Conservation (phyloP, 2,888 invertebrate genomes). For the Rugalucina vietnamica region DNA sequence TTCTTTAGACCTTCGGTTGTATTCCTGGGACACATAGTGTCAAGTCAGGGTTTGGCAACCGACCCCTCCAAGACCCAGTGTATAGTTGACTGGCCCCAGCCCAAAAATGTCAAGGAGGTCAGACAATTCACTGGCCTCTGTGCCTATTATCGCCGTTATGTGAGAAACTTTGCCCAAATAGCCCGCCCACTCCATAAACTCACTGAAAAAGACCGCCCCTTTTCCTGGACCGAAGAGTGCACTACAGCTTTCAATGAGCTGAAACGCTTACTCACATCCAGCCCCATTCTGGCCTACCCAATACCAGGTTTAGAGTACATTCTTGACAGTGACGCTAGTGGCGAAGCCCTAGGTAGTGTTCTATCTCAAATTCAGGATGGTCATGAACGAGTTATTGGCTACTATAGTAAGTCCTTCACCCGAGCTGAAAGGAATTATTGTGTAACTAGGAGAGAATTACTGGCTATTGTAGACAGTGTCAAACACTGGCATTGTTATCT, state of each 20-base stretch:
- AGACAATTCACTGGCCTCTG: constrained; percentile 56
- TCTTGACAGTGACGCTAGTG: constrained; percentile 38
- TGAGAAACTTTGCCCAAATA: constrained; percentile 55
- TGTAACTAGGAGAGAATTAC: constrained; percentile 47
- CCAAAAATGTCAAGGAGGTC: constrained; percentile 43
- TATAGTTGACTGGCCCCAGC: constrained; percentile 47
- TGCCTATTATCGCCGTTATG: constrained; percentile 62
- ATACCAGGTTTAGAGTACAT: neutral
- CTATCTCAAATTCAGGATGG: constrained; percentile 46
- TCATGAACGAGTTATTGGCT: constrained; percentile 39
- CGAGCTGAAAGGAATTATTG: constrained; percentile 48
- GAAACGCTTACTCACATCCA: neutral
- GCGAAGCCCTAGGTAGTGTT: constrained; percentile 31
- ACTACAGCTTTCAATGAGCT: neutral
- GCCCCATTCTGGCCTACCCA: constrained; percentile 7
- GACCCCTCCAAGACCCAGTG: constrained; percentile 55
- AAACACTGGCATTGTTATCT: constrained; percentile 55
- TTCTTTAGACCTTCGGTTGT: constrained; percentile 27
- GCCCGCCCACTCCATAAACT: constrained; percentile 57
- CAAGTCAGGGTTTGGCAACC: constrained; percentile 36
- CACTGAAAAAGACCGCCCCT: constrained; percentile 27
- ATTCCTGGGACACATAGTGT: constrained; percentile 65
- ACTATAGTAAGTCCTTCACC: constrained; percentile 31
- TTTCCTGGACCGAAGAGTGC: constrained; percentile 47
- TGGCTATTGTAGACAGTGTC: constrained; percentile 41